Evolutionary conservation across 2,797 vertebrate species (phyloP), one percentile per base, ranked within the genome.

Genomic region (Leucoraja ocellata): DNA sequence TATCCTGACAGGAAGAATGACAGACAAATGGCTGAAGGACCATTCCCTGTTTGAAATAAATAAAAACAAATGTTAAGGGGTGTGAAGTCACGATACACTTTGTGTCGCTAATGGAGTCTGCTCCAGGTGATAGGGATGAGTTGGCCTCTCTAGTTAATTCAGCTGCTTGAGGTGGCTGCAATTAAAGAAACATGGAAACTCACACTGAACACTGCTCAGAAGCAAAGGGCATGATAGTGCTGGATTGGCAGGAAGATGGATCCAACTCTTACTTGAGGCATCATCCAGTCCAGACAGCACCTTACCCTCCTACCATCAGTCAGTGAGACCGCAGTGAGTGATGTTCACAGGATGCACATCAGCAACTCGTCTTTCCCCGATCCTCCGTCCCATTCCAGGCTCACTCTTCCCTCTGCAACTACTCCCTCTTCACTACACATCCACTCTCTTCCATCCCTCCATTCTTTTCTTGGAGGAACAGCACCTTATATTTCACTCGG

Each of bases 11-110:
- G 95, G 93, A 97, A 93, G 93, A 97, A 97, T 0, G 97, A 97
- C 14, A 97, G 94, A 93, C 96, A 97, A 94, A 97, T 97, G 94
- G 96, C 97, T 0, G 97, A 97, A 23, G 97, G 97, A 0, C 97
- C 97, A 6, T 97, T 97, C 91, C 97, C 97, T 97, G 93, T 76
- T 94, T 93, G 1, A 28, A 71, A 54, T 93, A 77, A 84, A 74
- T 93, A 28, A 46, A 80, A 32, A 32, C 74, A 86, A 7, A 5
- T 16, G 36, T 73, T 25, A 74, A n/a, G 0, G 8, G 23, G 25
- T 39, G 65, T 73, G 23, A 73, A 46, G 8, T 39, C 36, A 36
- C 65, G 36, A 2, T 28, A 46, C 28, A 7, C 5, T 14, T 65
- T n/a, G n/a, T 32, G 4, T 25, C 83, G 9, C 23, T 68, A 68